Percentiles rank a stretch among this genome's conserved stretches.
Evolutionary conservation across 2,888 invertebrate species (phyloP).

Genomic region (Lasius fuliginosus): DNA sequence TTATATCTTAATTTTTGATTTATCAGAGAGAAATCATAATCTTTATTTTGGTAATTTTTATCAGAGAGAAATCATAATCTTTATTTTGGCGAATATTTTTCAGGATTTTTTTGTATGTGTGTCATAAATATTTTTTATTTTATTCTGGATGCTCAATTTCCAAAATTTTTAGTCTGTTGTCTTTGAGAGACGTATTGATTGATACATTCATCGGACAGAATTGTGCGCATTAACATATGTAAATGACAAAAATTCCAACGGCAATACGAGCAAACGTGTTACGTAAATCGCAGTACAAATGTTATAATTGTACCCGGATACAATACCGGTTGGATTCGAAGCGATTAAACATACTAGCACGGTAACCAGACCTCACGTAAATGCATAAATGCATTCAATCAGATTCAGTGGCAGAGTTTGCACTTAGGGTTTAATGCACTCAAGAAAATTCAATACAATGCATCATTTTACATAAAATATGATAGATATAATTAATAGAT

Average conservation of each 20-base stretch:
- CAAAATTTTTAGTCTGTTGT: neutral
- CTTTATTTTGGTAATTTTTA: neutral
- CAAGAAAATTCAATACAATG: conserved; percentile 11
- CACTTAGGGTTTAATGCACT: neutral
- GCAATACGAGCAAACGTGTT: neutral
- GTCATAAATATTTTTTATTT: neutral
- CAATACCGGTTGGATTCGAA: conserved; percentile 6
- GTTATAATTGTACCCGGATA: conserved; percentile 33
- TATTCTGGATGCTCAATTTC: neutral
- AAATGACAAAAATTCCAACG: conserved; percentile 4
- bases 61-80: neutral
- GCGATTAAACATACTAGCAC: conserved; percentile 21
- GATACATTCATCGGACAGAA: neutral
- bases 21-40: neutral
- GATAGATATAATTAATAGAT: neutral
- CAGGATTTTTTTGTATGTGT: neutral
- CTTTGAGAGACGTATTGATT: neutral
- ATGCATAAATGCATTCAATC: conserved; percentile 30
- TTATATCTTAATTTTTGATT: neutral
- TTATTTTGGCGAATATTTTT: neutral
- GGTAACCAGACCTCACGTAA: neutral
- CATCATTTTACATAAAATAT: neutral
- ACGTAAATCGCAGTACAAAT: conserved; percentile 17
- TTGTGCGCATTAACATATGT: neutral
- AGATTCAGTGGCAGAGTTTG: conserved; percentile 17